These are phyloP conservation scores for Agrotis exclamationis DNA, from an alignment of 2,888 invertebrate species.

Conservation along the genomic window DNA sequence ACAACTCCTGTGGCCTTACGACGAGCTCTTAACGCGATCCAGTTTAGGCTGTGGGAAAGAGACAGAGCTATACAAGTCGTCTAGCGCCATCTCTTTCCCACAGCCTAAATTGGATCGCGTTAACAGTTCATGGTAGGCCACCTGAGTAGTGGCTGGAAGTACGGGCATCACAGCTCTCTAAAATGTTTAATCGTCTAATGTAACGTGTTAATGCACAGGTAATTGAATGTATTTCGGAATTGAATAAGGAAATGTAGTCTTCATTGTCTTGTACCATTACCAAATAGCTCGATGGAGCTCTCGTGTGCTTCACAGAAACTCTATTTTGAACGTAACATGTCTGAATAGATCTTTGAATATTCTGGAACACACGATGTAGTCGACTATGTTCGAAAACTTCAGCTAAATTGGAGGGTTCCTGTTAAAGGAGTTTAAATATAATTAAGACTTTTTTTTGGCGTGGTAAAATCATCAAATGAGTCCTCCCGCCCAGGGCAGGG, in stretches of 20 bases:
- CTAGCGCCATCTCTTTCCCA: too few relatives aligned
- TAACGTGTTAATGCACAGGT: neutral
- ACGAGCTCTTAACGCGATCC: too few relatives aligned
- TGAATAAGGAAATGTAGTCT: neutral
- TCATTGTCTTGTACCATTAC: neutral
- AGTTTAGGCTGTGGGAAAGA: too few relatives aligned
- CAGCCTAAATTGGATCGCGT: too few relatives aligned
- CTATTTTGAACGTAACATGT: neutral
- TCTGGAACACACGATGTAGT: neutral
- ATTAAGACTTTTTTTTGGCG: conserved; percentile 24
- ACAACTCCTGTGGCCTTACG: too few relatives aligned
- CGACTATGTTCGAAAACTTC: neutral
- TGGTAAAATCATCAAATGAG: too few relatives aligned
- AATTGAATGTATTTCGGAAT: neutral
- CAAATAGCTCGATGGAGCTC: neutral
- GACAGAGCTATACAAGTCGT: too few relatives aligned
- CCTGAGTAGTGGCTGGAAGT: too few relatives aligned
- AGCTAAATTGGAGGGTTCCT: neutral
- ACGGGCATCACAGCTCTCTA: too few relatives aligned
- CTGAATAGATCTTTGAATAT: conserved; percentile 3
- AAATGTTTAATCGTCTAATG: neutral
- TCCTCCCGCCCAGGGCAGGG: too few relatives aligned
- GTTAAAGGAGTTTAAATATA: neutral
- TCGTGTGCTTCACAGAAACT: neutral
- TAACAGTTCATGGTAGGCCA: too few relatives aligned